Evolutionary conservation across 2,113 vertebrate genomes (phyloP), one percentile per base, ranked within the genome.

Genomic region (Ranitomeya imitator): DNA sequence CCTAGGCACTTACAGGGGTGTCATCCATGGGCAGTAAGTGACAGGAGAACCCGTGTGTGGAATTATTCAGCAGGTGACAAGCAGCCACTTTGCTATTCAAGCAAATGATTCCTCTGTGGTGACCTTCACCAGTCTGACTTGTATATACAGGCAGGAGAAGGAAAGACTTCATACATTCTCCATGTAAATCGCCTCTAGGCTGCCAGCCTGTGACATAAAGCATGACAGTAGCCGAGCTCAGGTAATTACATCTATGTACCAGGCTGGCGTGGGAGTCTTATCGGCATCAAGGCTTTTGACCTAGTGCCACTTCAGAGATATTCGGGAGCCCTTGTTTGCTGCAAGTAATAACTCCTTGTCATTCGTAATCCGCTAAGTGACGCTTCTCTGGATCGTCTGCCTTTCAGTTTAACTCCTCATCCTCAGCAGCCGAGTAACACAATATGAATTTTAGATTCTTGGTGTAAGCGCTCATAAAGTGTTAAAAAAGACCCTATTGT

Each of bases 261-360:
- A 51, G 71, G 69, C 81, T 69, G 60, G 69, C 4, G 26, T 16
- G 79, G 3, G 31, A 37, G 54, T 31, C 26, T 81, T 87, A 60
- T 59, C 78, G 18, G 61, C 63, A 52, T 11, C 31, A 19, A 26
- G 81, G 61, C 45, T 67, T 63, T n/a, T n/a, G 61, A 69, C 31
- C 63, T 69, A 45, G 81, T n/a, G 67, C 45, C 82, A 55, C 82
- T 84, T 51, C 21, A 69, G 14, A 51, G 3, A 84, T 55, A 13
- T 31, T 23, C 15, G 5, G 26, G 81, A n/a, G 45, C 51, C 18
- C 21, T 84, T 84, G 65, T 84, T 69, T 84, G 15, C 65, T 26
- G 63, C 7, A 67, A 71, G 45, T 86, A 79, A 86, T 86, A 86
- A 86, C 23, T 52, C 74, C 45, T 76, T 88, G 65, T 88, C 86